Base-by-base conservation (phyloP, 2,797 vertebrate genomes). In the Bovichtus variegatus region DNA sequence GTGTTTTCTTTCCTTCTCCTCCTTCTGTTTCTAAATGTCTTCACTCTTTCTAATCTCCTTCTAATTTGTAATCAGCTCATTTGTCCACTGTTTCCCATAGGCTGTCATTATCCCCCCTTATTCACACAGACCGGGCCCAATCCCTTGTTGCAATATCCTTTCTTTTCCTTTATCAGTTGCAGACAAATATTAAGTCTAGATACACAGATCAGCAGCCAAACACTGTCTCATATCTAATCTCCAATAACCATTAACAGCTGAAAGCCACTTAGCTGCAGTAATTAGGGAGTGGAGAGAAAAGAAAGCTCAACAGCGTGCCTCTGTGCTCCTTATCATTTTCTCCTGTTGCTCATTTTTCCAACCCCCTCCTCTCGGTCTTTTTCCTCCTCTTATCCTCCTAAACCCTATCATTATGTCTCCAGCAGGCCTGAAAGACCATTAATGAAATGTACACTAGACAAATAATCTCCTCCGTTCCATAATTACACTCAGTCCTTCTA, bases 171-270 rank as follows among this genome's bases (percentile, higher is more conserved):
- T 64, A 63, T 76, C 71, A 67, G 47, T 2, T 59, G 31, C 23
- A 81, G 61, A 15, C 36, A 73, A 75, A 53, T 64, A 76, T 71
- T 80, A 57, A 82, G 49, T 66, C 25, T 70, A 25, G 41, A 71
- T 46, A 34, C 44, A 57, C 59, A 60, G 27, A 36, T 68, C 29
- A 1, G 18, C 49, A 62, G 71, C 63, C 50, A 75, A 74, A 31
- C 57, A 53, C 11, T 0, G 23, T 55, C 62, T 75, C 81, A 51
- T 43, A 72, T 77, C 51, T 81, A 75, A 86, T 80, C 70, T 80
- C 41, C 40, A 77, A 77, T 66, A 82, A 78, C 40, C 64, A 80
- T 80, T 75, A 82, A 57, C 81, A 88, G 63, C 81, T 78, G 79
- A 80, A 64, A 50, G 40, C 36, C 15, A 12, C n/a, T 62, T 47